A percentile compares a stretch with the other conserved stretches of the same genome.
phyloP scores from a whole-genome alignment of 1,140 invertebrate genomes.

The Aphelenchoides fujianensis region DNA sequence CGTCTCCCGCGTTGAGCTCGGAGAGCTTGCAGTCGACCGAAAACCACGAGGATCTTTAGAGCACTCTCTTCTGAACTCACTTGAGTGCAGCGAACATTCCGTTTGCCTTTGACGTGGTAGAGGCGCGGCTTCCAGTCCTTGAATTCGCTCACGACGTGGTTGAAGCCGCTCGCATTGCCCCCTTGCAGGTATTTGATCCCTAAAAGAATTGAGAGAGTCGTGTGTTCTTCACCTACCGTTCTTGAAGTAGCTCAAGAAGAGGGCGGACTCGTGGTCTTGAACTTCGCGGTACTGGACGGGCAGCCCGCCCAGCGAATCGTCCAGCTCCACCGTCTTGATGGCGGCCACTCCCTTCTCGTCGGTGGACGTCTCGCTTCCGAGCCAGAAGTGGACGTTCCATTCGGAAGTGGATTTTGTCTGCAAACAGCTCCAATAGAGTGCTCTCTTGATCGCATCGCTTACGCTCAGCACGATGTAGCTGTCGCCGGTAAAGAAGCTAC shows the following conservation, averaged over 20 bases:
- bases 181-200: constrained; percentile 75
- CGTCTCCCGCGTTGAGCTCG: constrained; percentile 82
- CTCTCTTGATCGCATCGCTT: constrained; percentile 60
- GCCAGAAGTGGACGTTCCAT: constrained; percentile 88
- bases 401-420: constrained; percentile 56
- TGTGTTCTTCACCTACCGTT: no score
- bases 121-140: constrained; percentile 72
- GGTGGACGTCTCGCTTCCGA: constrained; percentile 68
- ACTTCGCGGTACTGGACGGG: constrained; percentile 81
- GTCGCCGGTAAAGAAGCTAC: constrained; percentile 84
- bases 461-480: constrained; percentile 83
- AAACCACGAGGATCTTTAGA: neutral
- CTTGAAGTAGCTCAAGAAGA: constrained; percentile 78
- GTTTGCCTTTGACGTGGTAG: constrained; percentile 83
- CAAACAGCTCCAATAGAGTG: neutral
- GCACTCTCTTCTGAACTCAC: neutral
- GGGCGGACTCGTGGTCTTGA: constrained; percentile 76
- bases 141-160: constrained; percentile 74
- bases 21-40: constrained; percentile 11
- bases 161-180: constrained; percentile 78
- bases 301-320: constrained; percentile 78
- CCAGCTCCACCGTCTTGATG: constrained; percentile 79
- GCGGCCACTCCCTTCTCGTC: constrained; percentile 85
- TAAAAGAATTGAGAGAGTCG: no score
- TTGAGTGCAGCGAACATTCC: constrained; percentile 76